Evolutionary conservation across 2,888 invertebrate genomes (phyloP), one percentile per base, ranked within the genome.

Genomic region (Morpho achilles): DNA sequence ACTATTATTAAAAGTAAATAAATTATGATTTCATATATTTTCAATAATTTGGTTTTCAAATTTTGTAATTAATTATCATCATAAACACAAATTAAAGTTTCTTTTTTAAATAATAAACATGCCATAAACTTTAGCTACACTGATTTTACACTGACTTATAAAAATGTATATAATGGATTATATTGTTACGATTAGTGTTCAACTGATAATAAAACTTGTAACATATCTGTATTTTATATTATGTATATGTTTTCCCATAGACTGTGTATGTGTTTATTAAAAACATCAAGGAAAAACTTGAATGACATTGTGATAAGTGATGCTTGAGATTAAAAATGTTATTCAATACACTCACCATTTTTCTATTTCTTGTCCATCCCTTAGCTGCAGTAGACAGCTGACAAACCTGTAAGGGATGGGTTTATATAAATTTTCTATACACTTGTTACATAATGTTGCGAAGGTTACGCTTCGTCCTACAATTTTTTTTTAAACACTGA

Each of bases 341-440:
- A 32, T 5, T 32, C 5, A 32, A 32, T 48, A 53, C 54, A 93
- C 94, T 91, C 88, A 96, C 96, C 91, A 94, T 91, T 93, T 95
- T 96, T 76, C 93, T 94, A 80, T 94, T 94, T 82, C 91, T 94
- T 68, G 94, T 93, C 95, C 96, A 96, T 89, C 94, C 94, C 82
- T 93, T 93, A 68, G 93, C 83, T 71, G 91, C 90, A 68, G 96
- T 95, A 63, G 96, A 95, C 86, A 95, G 94, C 80, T 94, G 93
- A 84, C 93, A 94, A 73, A 94, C 92, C 96, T 96, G 91, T 72
- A 93, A 83, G 74, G 77, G 76, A 82, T 65, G 75, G 51, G 69
- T 74, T 71, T 76, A 74, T 77, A 76, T 91, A 88, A 78, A 79
- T 79, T 82, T 83, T 75, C 67, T 76, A 74, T 76, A 75, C 71